Conservation (phyloP, 2,113 vertebrate species). For the Istiophorus platypterus region DNA sequence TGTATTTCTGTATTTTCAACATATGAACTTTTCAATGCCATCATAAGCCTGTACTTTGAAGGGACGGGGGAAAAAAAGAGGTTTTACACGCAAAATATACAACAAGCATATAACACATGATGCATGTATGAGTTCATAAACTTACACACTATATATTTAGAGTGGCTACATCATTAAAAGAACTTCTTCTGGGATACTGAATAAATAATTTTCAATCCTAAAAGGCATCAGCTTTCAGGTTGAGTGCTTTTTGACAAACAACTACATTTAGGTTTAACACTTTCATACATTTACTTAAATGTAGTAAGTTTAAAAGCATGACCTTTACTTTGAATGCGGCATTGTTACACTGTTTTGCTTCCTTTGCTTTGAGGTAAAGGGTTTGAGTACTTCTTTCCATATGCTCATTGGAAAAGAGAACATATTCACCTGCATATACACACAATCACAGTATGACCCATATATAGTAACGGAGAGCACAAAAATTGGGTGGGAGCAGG, state of each 20-base stretch:
- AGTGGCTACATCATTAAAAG: background rate
- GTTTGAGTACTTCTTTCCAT: constrained; percentile 53
- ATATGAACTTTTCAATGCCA: background rate
- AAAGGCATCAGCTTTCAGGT: too few relatives aligned
- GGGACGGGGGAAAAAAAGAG: background rate
- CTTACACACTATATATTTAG: background rate
- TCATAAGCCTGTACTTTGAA: background rate
- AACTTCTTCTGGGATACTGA: background rate
- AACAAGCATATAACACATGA: background rate
- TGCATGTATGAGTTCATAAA: background rate
- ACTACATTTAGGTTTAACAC: constrained; percentile 1
- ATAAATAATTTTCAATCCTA: background rate
- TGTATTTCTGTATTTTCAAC: too few relatives aligned
- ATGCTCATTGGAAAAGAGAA: constrained; percentile 34
- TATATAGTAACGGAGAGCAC: constrained; percentile 73
- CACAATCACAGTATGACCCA: constrained; percentile 68
- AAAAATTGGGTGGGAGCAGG: constrained; percentile 66
- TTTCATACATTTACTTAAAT: background rate
- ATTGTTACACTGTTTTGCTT: constrained; percentile 21
- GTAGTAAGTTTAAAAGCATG: background rate
- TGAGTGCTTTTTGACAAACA: constrained; percentile 1
- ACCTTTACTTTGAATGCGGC: constrained; percentile 51
- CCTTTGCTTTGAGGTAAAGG: constrained; percentile 14
- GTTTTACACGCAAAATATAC: background rate
- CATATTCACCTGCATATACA: constrained; percentile 52